Base-by-base conservation (phyloP, 2,797 vertebrate genomes). In the Avahi laniger region DNA sequence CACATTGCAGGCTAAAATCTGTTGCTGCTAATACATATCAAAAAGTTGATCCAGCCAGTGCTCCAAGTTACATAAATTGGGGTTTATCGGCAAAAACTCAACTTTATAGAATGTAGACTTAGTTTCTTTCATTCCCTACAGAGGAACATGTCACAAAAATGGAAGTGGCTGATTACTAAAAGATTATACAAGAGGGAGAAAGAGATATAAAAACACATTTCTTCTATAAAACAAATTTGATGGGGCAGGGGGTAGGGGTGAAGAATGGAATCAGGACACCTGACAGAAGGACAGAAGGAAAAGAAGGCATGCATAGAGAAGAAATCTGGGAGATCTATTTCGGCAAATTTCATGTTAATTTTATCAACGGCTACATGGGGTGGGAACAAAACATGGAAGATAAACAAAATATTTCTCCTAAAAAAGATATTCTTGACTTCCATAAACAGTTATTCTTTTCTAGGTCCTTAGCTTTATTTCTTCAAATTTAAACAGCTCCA, bases 121-220 rank as follows among this genome's bases (percentile, higher is more conserved):
- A 81, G 35, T 61, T 78, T 63, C 52, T 61, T 78, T 63, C 59
- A 83, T 73, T 94, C 35, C n/a, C 59, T 84, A 89, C 65, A 92
- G 48, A 80, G 13, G 14, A 20, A 63, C 12, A 63, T n/a, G n/a
- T 22, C 72, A 84, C 79, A 95, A 91, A 89, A 61, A 73, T 20
- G 22, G n/a, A 93, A 93, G 50, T 43, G 9, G 63, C 93, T 3
- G 50, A 88, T 81, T 93, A 95, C 35, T n/a, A 59, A 70, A 90
- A 95, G 24, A 92, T 88, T 59, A 87, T 48, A 89, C 20, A 69
- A 67, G 43, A 95, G 43, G 33, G 22, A 90, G 41, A 91, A 94
- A 87, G 9, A 78, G 17, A 86, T 0, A 52, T 63, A 95, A 57
- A 85, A 80, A 89, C 41, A 72, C 11, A 89, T 75, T 86, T 95